Percentiles rank a stretch among this genome's conserved stretches.
Evolutionary conservation across 2,797 vertebrate genomes (phyloP).

Genomic region (Sternarchorhynchus goeldii): DNA sequence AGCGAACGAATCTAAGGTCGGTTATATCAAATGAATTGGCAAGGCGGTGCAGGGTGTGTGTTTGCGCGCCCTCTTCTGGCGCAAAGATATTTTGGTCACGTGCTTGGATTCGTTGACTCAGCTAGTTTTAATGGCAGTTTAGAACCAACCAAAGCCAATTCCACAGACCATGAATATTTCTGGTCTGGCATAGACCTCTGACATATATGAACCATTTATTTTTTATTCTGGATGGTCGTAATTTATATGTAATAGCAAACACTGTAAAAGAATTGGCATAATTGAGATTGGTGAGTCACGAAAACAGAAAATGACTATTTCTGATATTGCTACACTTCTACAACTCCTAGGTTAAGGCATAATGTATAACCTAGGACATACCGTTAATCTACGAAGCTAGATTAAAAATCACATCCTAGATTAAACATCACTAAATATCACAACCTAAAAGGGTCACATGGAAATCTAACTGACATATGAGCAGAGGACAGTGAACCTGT

Average conservation of each 20-base stretch:
- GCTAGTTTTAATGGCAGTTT: constrained; percentile 21
- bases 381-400: no score
- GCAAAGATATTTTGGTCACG: constrained; percentile 30
- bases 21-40: constrained; percentile 29
- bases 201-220: constrained; percentile 22
- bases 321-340: no score
- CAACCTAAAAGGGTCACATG: no score
- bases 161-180: constrained; percentile 15
- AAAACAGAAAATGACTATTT: no score
- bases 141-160: constrained; percentile 21
- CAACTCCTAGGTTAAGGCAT: no score
- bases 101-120: constrained; percentile 6
- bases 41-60: constrained; percentile 40
- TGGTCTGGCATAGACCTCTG: constrained; percentile 7
- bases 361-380: no score
- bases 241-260: neutral
- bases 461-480: no score
- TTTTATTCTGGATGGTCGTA: constrained; percentile 6
- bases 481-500: neutral
- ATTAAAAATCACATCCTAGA: no score
- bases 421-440: no score
- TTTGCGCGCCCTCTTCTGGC: constrained; percentile 72
- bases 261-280: neutral
- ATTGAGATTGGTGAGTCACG: neutral
- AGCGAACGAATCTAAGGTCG: neutral